phyloP scores from a whole-genome alignment of 23 tunicate species.

The Phallusia fumigata region DNA sequence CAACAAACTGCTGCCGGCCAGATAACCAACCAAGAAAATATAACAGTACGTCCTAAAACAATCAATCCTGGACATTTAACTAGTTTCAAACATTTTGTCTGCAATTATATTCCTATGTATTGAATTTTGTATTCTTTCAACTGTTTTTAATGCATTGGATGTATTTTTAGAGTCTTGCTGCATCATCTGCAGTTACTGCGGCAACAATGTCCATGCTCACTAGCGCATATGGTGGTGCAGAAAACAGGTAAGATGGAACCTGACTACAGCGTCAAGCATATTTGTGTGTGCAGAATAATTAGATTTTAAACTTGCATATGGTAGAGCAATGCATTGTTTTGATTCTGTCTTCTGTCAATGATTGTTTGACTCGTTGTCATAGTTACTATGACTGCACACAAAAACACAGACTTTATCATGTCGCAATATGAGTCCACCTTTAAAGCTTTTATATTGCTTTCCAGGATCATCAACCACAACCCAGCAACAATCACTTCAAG shows the following conservation, averaged over 20 bases:
- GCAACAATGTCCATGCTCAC: neutral
- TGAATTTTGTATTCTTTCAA: neutral
- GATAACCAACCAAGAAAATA: neutral
- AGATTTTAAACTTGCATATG: neutral
- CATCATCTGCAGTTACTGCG: neutral
- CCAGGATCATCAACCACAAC: slow-evolving; percentile 1
- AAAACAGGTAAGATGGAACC: neutral
- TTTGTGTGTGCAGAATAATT: neutral
- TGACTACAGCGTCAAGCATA: neutral
- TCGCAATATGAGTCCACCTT: too few relatives aligned
- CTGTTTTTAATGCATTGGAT: neutral
- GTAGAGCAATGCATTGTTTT: slow-evolving; percentile 25
- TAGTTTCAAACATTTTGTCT: too few relatives aligned
- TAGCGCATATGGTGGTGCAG: neutral
- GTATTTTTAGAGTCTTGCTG: slow-evolving; percentile 1
- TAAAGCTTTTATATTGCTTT: neutral
- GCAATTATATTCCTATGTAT: neutral
- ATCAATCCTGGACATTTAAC: too few relatives aligned
- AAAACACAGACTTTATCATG: too few relatives aligned
- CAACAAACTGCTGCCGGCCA: slow-evolving; percentile 24
- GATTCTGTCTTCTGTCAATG: slow-evolving; percentile 20
- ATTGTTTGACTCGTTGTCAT: slow-evolving; percentile 29
- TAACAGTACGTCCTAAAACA: neutral
- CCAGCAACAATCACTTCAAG: slow-evolving; percentile 23
- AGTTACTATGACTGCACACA: slow-evolving; percentile 54